Conservation (phyloP, 2,888 invertebrate genomes). For the Dryomyza anilis region DNA sequence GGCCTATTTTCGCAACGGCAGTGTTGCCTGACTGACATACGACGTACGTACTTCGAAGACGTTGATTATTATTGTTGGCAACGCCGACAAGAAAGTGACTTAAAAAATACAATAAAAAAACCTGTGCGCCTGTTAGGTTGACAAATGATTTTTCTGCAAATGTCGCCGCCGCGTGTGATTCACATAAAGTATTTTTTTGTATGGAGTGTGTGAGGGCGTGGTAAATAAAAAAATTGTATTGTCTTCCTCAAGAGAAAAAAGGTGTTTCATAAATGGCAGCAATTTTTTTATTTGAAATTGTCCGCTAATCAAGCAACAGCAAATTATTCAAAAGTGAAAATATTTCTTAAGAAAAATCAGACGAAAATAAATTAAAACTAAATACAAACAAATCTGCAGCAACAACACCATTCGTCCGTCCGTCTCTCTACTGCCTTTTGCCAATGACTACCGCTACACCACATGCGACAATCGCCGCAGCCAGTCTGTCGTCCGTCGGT, state of each 20-base stretch:
- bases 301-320: too few species aligned
- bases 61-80: too few species aligned
- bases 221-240: too few species aligned
- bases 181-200: too few species aligned
- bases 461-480: background rate
- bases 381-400: too few species aligned
- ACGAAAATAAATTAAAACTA: too few species aligned
- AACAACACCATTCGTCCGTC: background rate
- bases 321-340: too few species aligned
- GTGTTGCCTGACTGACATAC: constrained; percentile 22
- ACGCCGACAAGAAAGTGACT: background rate
- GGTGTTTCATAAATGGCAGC: too few species aligned
- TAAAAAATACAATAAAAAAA: background rate
- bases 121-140: constrained; percentile 13
- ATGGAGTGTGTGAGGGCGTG: too few species aligned
- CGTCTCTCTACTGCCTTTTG: background rate
- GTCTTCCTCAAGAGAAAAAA: too few species aligned
- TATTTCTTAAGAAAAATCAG: too few species aligned
- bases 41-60: background rate
- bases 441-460: background rate
- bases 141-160: background rate
- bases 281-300: too few species aligned
- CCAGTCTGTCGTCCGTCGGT: background rate
- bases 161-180: background rate
- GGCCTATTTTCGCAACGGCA: constrained; percentile 36